Percentiles rank a stretch among this genome's conserved stretches.
These are phyloP conservation scores for Pseudoips prasinana DNA, from an alignment of 2,888 invertebrate species.

Conservation along the genomic window DNA sequence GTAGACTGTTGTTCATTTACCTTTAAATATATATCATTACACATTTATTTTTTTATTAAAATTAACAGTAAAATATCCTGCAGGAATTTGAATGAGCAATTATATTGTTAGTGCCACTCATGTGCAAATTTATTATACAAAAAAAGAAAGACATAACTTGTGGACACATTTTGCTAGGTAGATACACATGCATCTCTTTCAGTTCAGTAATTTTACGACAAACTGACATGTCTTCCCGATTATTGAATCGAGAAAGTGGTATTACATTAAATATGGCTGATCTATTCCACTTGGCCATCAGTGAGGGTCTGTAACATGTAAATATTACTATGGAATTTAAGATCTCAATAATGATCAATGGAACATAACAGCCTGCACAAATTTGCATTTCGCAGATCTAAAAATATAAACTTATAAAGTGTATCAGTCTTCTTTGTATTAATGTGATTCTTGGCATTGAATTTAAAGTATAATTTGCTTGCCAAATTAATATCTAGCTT, in stretches of 20 bases:
- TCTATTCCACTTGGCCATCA: slow-evolving; percentile 21
- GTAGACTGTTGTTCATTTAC: too few relatives aligned
- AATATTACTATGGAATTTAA: slow-evolving; percentile 23
- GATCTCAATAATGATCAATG: slow-evolving; percentile 20
- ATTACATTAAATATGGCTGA: too few relatives aligned
- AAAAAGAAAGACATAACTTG: too few relatives aligned
- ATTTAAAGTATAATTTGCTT: slow-evolving; percentile 20
- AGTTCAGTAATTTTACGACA: too few relatives aligned
- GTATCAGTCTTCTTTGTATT: slow-evolving; percentile 25
- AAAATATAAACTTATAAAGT: slow-evolving; percentile 16
- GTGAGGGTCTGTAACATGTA: slow-evolving; percentile 11
- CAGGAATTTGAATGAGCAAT: slow-evolving; percentile 1
- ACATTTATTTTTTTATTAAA: too few relatives aligned
- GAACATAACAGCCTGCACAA: slow-evolving; percentile 6
- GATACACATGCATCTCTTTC: too few relatives aligned
- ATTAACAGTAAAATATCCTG: too few relatives aligned
- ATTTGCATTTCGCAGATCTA: slow-evolving; percentile 9
- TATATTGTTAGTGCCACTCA: background rate
- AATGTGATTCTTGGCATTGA: slow-evolving; percentile 25
- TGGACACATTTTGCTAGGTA: too few relatives aligned
- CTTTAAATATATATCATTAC: too few relatives aligned
- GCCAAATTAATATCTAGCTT: slow-evolving; percentile 12
- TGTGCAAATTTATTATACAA: too few relatives aligned
- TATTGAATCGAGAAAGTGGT: too few relatives aligned
- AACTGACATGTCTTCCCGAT: too few relatives aligned